phyloP scores from a whole-genome alignment of 30 jellyfish, hydroid and myxozoan genomes.

The Aurelia sp. region DNA sequence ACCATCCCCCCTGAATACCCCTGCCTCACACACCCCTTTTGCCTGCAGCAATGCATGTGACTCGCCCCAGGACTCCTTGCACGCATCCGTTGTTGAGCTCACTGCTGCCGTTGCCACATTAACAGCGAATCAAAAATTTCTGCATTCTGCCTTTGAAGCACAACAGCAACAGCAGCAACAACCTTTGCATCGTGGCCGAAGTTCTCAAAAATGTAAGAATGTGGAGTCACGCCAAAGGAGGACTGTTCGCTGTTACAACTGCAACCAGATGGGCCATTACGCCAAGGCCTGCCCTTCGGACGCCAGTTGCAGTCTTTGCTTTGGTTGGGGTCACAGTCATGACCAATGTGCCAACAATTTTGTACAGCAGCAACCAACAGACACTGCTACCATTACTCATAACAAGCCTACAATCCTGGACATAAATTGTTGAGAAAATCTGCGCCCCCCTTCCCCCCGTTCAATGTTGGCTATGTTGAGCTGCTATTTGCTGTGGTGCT shows the following conservation, averaged over 20 bases:
- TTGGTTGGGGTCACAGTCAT: conserved; percentile 33
- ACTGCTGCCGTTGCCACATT: conserved; percentile 7
- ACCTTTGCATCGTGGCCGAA: not conserved
- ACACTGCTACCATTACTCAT: conserved; percentile 1
- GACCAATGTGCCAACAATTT: conserved; percentile 28
- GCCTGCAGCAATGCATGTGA: not conserved
- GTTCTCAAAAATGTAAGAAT: not conserved
- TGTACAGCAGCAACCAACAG: not conserved
- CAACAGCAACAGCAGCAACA: not conserved
- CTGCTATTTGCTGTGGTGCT: too few species aligned
- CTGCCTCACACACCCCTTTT: not conserved
- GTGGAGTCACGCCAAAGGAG: not conserved
- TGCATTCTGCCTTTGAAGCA: not conserved
- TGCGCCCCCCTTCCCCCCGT: too few species aligned
- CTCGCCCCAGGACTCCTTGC: not conserved
- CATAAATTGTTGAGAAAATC: too few species aligned
- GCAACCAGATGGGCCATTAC: conserved; percentile 33
- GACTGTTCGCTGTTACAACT: conserved; percentile 24
- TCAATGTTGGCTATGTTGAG: too few species aligned
- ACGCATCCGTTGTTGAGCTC: conserved; percentile 1
- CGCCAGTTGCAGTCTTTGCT: conserved; percentile 26
- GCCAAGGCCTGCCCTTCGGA: conserved; percentile 24
- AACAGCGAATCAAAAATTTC: not conserved
- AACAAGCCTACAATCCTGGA: not conserved
- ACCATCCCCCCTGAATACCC: too few species aligned